Evolutionary conservation across 2,797 vertebrate species (phyloP).

Genomic region (Esox masquinongy): DNA sequence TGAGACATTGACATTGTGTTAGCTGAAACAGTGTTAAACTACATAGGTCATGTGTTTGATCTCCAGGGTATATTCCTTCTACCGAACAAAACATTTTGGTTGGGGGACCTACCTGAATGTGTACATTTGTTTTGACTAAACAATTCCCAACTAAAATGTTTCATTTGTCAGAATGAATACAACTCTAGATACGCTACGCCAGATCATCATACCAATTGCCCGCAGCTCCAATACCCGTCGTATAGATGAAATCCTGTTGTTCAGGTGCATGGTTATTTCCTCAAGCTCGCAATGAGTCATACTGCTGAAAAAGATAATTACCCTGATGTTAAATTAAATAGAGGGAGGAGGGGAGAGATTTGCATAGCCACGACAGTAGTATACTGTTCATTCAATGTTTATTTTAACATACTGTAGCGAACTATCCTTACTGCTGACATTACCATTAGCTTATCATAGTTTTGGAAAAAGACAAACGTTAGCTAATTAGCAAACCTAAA

Average conservation of each 20-base stretch:
- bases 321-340: background rate
- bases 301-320: constrained; percentile 15
- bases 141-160: no score
- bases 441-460: no score
- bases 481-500: background rate
- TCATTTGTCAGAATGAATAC: no score
- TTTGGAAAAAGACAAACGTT: no score
- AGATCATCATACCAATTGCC: constrained; percentile 40
- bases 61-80: no score
- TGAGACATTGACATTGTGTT: no score
- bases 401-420: background rate
- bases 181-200: background rate
- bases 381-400: background rate
- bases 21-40: background rate
- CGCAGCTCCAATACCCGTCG: constrained; percentile 52
- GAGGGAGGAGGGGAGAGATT: background rate
- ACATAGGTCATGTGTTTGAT: background rate
- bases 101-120: no score
- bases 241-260: constrained; percentile 48
- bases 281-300: constrained; percentile 54
- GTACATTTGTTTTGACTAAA: no score
- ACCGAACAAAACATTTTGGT: no score
- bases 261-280: constrained; percentile 48
- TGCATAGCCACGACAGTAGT: background rate
- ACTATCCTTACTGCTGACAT: no score